Conservation (phyloP, 92 coral and sea anemone species). For the Zoanthus gigantus region DNA sequence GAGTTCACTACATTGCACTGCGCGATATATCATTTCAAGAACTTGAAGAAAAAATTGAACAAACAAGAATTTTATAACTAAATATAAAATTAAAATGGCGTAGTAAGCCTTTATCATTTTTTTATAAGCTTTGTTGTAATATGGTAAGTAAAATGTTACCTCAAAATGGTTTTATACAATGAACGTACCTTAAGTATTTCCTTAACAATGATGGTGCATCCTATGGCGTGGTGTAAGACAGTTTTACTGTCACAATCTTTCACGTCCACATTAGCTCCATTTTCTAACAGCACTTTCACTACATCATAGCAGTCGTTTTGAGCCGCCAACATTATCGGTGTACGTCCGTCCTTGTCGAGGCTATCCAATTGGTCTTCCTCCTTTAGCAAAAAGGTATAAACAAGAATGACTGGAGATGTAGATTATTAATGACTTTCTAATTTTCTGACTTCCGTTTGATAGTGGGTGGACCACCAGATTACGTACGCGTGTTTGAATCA, state of each 20-base stretch:
- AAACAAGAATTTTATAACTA: too few relatives aligned
- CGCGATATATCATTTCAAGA: too few relatives aligned
- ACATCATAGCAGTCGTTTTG: slow-evolving; percentile 78
- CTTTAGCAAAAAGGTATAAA: slow-evolving; percentile 23
- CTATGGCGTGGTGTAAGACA: slow-evolving; percentile 87
- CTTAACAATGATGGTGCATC: slow-evolving; percentile 79
- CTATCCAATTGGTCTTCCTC: slow-evolving; percentile 83
- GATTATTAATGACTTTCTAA: too few relatives aligned
- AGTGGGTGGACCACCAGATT: too few relatives aligned
- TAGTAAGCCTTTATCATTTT: too few relatives aligned
- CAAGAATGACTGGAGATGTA: neutral
- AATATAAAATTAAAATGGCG: too few relatives aligned
- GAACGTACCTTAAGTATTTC: slow-evolving; percentile 81
- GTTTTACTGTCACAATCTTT: slow-evolving; percentile 82
- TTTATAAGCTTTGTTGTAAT: too few relatives aligned
- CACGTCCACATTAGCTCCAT: slow-evolving; percentile 83
- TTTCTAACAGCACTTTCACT: slow-evolving; percentile 79
- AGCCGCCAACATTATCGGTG: slow-evolving; percentile 89
- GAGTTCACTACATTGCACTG: too few relatives aligned
- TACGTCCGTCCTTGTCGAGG: slow-evolving; percentile 81
- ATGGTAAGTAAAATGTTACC: too few relatives aligned
- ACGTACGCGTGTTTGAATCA: too few relatives aligned
- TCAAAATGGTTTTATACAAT: neutral
- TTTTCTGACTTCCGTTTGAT: neutral
- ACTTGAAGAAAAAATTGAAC: too few relatives aligned